A percentile compares a stretch with the other conserved stretches of the same genome.
Conservation (phyloP, 2,888 invertebrate species). For the Drosophila austrosaltans region DNA sequence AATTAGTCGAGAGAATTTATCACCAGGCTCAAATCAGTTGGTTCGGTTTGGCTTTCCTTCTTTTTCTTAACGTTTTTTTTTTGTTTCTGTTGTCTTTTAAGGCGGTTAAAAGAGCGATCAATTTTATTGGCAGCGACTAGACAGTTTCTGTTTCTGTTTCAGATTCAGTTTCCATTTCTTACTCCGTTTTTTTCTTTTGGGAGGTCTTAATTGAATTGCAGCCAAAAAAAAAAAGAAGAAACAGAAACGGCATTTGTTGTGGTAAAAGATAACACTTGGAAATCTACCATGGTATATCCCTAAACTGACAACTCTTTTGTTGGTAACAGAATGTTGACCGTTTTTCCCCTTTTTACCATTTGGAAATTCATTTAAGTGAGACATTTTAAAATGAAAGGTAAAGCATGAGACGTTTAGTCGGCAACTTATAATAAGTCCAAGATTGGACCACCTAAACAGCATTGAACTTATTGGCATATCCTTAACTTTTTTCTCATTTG, state of each 20-base stretch:
- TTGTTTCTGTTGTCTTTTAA: not conserved
- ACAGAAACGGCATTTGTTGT: slow-evolving; percentile 11
- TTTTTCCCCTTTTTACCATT: slow-evolving; percentile 44
- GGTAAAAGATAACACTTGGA: slow-evolving; percentile 36
- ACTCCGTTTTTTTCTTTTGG: slow-evolving; percentile 23
- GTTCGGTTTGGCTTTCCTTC: slow-evolving; percentile 3
- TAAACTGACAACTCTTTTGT: slow-evolving; percentile 70
- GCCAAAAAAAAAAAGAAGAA: slow-evolving; percentile 21
- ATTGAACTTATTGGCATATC: slow-evolving; percentile 27
- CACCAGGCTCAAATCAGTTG: slow-evolving; percentile 78
- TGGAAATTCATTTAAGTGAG: slow-evolving; percentile 37
- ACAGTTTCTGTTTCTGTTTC: slow-evolving; percentile 8
- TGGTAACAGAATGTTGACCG: slow-evolving; percentile 36
- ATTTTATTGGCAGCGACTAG: slow-evolving; percentile 57
- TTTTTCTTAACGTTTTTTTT: slow-evolving; percentile 28
- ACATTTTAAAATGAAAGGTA: slow-evolving; percentile 63
- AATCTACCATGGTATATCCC: slow-evolving; percentile 59
- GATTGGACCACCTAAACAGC: slow-evolving; percentile 48
- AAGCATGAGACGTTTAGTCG: not conserved
- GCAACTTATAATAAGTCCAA: slow-evolving; percentile 14
- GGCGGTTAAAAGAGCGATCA: slow-evolving; percentile 72
- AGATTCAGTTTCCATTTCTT: slow-evolving; percentile 45
- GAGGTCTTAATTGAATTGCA: slow-evolving; percentile 78
- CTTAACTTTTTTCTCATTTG: slow-evolving; percentile 34
- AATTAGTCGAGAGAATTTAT: slow-evolving; percentile 77